Evolutionary conservation across 2,888 invertebrate species (phyloP).

Genomic region (Agelastica alni): DNA sequence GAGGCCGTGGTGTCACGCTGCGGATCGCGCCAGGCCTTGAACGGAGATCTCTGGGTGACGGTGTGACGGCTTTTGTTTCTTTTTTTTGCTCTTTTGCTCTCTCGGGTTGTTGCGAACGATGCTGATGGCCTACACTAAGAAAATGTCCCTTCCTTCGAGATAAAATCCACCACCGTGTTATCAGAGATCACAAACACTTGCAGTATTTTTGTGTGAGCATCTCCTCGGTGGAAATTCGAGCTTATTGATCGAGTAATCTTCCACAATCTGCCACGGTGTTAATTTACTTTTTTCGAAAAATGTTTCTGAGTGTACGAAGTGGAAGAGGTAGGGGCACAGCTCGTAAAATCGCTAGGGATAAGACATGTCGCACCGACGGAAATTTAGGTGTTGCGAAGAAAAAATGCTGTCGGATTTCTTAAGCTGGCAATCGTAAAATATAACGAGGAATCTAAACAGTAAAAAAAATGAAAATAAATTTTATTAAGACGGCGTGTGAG

Average conservation of each 20-base stretch:
- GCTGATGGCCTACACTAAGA: background rate
- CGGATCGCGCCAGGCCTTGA: conserved; percentile 20
- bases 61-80: conserved; percentile 16
- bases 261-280: too few species aligned
- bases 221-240: too few species aligned
- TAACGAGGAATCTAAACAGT: background rate
- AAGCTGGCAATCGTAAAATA: conserved; percentile 1
- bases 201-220: too few species aligned
- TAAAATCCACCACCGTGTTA: too few species aligned
- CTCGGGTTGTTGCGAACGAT: background rate
- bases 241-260: too few species aligned
- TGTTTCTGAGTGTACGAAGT: background rate
- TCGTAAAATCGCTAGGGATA: conserved; percentile 5
- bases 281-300: too few species aligned
- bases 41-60: conserved; percentile 17
- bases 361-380: conserved; percentile 1
- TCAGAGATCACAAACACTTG: too few species aligned
- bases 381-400: conserved; percentile 10
- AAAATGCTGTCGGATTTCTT: background rate
- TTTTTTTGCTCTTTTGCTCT: conserved; percentile 19
- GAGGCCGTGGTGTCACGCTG: conserved; percentile 33
- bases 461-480: too few species aligned
- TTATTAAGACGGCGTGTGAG: too few species aligned
- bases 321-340: background rate
- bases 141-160: too few species aligned